These are phyloP conservation scores for Lepidocolaptes lacrymiger DNA, from an alignment of 2,797 vertebrate species.

Conservation along the genomic window DNA sequence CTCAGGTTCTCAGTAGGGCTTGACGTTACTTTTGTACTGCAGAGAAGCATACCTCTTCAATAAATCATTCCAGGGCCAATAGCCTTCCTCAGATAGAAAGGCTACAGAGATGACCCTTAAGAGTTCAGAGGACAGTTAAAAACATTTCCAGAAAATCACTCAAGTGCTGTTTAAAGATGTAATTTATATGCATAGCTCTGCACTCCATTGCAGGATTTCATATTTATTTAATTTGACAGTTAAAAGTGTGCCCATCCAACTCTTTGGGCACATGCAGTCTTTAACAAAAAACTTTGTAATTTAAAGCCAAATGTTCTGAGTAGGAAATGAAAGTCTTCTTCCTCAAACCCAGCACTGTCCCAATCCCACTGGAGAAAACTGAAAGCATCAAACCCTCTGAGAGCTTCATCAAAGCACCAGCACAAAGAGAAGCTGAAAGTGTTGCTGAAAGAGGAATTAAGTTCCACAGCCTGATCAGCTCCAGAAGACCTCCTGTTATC, in stretches of 20 bases:
- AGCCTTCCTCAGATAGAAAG: not conserved
- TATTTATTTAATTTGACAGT: slow-evolving; percentile 68
- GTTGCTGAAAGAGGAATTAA: not conserved
- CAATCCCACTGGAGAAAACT: not conserved
- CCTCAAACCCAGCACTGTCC: not conserved
- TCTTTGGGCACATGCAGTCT: not conserved
- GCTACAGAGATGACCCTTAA: slow-evolving; percentile 38
- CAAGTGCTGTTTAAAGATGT: slow-evolving; percentile 64
- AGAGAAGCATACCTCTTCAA: slow-evolving; percentile 13
- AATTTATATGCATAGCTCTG: slow-evolving; percentile 68
- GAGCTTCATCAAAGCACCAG: not conserved
- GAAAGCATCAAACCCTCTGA: not conserved
- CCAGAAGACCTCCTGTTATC: not conserved
- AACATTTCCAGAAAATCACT: slow-evolving; percentile 61
- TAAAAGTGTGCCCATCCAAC: slow-evolving; percentile 40
- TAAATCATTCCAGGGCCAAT: slow-evolving; percentile 24
- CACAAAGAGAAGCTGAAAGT: not conserved
- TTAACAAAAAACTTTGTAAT: not conserved
- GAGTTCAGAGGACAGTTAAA: slow-evolving; percentile 43
- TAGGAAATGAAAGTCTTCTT: not conserved
- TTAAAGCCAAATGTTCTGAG: not conserved
- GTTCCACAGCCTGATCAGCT: not conserved
- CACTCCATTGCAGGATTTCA: slow-evolving; percentile 50
- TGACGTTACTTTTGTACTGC: not conserved
- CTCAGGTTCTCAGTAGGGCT: not conserved